Evolutionary conservation across 2,113 vertebrate species (phyloP), one percentile per base, ranked within the genome.

Genomic region (Oncorhynchus mykiss): DNA sequence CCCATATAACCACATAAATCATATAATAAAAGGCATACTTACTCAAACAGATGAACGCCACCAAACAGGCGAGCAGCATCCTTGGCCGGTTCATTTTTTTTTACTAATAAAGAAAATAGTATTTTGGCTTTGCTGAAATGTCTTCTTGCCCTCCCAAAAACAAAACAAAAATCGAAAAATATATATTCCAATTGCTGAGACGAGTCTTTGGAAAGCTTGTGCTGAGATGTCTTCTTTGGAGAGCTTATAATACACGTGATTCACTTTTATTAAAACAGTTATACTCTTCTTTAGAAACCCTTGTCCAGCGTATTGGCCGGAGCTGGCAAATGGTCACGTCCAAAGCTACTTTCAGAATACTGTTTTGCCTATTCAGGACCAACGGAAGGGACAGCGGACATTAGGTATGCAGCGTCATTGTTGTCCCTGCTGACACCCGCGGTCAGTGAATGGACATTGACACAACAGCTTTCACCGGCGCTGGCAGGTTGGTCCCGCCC

Each of bases 381-480:
- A 64, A 45, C 62, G 25, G 57, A 48, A 62, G 12, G 84, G 77
- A 74, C 71, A n/a, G 67, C 29, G 75, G 71, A 88, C 85, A 91
- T 92, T 89, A 86, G 82, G 77, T 78, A 90, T 89, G 84, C 91
- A 73, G 78, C 72, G 45, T 90, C 78, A 89, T 89, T 92, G 90
- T 77, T 68, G 60, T 70, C 72, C 71, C 25, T 51, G 70, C 71
- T 84, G 83, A 82, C 86, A 85, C 64, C 65, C 79, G 65, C 60
- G 81, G 75, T 70, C 76, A 73, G 64, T 78, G 75, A 79, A 78
- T 80, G 83, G 80, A 78, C 82, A 76, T 20, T 70, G 80, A 81
- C 71, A 78, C 70, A 48, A 69, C 74, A 67, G 77, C 64, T 75
- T 75, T 57, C 64, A 27, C 54, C 34, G 25, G 27, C 67, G 54